phyloP scores from a whole-genome alignment of 2,113 vertebrate genomes.

The Aix galericulata region DNA sequence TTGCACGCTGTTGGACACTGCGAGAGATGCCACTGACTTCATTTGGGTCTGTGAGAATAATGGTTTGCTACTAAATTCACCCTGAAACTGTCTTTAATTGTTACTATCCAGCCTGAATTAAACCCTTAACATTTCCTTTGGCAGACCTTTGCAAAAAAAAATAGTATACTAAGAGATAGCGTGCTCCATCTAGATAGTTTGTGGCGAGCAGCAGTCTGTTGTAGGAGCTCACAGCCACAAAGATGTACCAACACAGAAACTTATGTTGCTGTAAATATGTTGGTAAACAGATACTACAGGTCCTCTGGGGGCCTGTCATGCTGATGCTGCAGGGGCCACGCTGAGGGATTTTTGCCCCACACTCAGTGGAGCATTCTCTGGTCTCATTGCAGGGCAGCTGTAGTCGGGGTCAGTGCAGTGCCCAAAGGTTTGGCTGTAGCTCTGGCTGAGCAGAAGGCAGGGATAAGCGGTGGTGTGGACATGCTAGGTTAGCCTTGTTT shows the following conservation, averaged over 20 bases:
- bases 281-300: not conserved
- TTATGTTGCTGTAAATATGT: too few relatives aligned
- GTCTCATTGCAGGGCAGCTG: not conserved
- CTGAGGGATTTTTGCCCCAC: rapidly evolving
- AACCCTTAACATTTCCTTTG: not conserved
- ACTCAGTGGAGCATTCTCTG: not conserved
- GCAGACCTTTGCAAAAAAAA: not conserved
- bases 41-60: not conserved
- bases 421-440: not conserved
- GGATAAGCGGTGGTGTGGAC: not conserved
- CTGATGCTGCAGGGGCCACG: not conserved
- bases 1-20: not conserved
- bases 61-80: not conserved
- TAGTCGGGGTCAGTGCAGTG: not conserved
- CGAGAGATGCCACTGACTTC: not conserved
- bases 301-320: not conserved
- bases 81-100: not conserved
- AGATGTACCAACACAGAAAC: not conserved
- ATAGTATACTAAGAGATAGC: not conserved
- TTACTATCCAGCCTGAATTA: not conserved
- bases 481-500: not conserved
- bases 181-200: not conserved
- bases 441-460: not conserved
- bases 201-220: not conserved
- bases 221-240: not conserved